phyloP scores from a whole-genome alignment of 2,113 vertebrate species.

The Gavialis gangeticus region DNA sequence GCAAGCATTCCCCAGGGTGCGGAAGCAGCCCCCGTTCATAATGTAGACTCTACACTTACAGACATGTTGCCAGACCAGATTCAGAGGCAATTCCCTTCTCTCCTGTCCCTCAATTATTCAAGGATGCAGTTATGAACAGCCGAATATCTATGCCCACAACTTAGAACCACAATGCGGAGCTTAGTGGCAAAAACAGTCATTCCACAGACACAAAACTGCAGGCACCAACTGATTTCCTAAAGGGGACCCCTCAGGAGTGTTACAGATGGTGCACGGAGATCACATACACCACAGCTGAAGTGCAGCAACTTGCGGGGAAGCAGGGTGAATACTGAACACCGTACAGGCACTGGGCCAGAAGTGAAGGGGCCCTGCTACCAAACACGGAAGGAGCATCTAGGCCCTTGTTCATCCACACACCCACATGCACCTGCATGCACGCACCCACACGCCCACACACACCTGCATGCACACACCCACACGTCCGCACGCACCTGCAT shows the following conservation, averaged over 20 bases:
- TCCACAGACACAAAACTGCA: background rate
- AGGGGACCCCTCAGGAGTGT: background rate
- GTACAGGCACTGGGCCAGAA: background rate
- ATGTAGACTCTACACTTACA: background rate
- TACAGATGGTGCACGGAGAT: background rate
- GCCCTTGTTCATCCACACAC: background rate
- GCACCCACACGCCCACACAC: no score
- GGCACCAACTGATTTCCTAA: background rate
- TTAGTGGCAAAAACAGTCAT: background rate
- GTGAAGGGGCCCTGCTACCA: background rate
- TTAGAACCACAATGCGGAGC: background rate
- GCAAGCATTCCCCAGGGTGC: background rate
- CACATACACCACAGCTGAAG: background rate
- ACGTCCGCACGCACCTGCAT: no score
- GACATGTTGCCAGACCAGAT: background rate
- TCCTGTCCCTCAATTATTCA: background rate
- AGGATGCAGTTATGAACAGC: background rate
- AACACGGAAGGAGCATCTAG: background rate
- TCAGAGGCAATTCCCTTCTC: background rate
- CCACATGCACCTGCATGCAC: no score
- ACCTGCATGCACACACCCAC: no score
- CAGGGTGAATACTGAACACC: background rate
- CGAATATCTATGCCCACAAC: background rate
- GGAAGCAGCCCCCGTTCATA: background rate
- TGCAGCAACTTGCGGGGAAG: background rate